Conservation (phyloP, 2,797 vertebrate species). For the Rhinophrynus dorsalis region DNA sequence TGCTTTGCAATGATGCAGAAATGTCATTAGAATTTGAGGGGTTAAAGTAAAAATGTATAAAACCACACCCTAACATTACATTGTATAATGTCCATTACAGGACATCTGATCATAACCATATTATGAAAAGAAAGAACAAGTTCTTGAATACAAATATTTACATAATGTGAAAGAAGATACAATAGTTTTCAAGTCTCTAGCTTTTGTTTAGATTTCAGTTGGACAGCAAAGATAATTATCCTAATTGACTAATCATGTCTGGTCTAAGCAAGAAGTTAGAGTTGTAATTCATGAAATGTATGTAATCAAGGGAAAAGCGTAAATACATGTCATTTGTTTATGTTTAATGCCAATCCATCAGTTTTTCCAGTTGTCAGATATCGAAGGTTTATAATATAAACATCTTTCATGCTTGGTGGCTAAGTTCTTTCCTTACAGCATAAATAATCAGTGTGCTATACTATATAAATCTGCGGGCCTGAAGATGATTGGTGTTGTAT, state of each 20-base stretch:
- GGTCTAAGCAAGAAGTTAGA: slow-evolving; percentile 10
- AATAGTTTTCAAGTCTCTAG: slow-evolving; percentile 2
- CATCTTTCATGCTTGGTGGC: slow-evolving; percentile 1
- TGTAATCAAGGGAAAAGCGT: slow-evolving; percentile 30
- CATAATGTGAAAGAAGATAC: not conserved
- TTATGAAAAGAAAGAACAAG: not conserved
- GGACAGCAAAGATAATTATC: slow-evolving; percentile 31
- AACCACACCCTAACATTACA: too few species aligned
- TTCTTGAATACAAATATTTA: not conserved
- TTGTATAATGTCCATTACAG: not conserved
- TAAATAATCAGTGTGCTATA: not conserved
- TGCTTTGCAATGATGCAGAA: too few species aligned
- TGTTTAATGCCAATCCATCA: not conserved
- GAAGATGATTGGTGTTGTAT: too few species aligned
- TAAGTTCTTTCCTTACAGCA: not conserved
- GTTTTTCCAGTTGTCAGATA: not conserved
- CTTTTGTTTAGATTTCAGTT: slow-evolving; percentile 16
- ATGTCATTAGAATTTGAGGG: too few species aligned
- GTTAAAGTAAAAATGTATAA: too few species aligned
- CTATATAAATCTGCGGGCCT: too few species aligned
- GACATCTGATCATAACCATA: not conserved
- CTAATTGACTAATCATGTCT: slow-evolving; percentile 34
- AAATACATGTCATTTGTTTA: slow-evolving; percentile 40
- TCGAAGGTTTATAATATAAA: slow-evolving; percentile 5
- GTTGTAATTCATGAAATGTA: slow-evolving; percentile 30